Evolutionary conservation across 2,797 vertebrate species (phyloP).

Genomic region (Catostomus latipinnis): DNA sequence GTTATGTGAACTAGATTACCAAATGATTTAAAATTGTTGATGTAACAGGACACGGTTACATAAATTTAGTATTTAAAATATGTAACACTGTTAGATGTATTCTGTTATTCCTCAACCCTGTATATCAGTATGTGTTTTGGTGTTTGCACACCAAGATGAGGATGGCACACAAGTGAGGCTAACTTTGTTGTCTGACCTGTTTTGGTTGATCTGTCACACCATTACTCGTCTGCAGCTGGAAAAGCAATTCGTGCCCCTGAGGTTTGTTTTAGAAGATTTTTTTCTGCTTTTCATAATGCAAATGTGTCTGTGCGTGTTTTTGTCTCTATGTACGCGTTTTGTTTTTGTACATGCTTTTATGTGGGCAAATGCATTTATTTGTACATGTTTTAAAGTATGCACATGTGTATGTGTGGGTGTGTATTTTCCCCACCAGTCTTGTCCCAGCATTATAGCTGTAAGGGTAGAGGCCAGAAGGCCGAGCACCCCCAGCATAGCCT

Average conservation of each 20-base stretch:
- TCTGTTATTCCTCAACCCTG: too few species aligned
- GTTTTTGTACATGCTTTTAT: background rate
- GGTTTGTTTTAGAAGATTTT: background rate
- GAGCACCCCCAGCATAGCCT: conserved; percentile 72
- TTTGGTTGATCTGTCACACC: background rate
- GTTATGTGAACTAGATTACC: too few species aligned
- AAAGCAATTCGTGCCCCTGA: background rate
- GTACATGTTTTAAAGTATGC: conserved; percentile 1
- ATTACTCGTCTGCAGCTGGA: background rate
- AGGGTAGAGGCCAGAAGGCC: conserved; percentile 74
- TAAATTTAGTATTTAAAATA: too few species aligned
- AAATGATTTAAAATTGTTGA: too few species aligned
- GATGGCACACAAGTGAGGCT: conserved; percentile 2
- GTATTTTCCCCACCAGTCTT: conserved; percentile 67
- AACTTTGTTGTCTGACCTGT: background rate
- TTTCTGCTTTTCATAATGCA: background rate
- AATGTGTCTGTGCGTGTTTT: background rate
- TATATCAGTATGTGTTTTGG: too few species aligned
- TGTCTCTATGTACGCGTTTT: background rate
- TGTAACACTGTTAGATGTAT: too few species aligned
- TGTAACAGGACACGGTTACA: too few species aligned
- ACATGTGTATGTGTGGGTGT: background rate
- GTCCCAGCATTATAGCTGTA: conserved; percentile 73
- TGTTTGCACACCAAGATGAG: background rate
- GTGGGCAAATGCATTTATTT: background rate